Percentiles rank a stretch among this genome's conserved stretches.
phyloP scores from a whole-genome alignment of 2,888 invertebrate species.

The Eristalinus aeneus region DNA sequence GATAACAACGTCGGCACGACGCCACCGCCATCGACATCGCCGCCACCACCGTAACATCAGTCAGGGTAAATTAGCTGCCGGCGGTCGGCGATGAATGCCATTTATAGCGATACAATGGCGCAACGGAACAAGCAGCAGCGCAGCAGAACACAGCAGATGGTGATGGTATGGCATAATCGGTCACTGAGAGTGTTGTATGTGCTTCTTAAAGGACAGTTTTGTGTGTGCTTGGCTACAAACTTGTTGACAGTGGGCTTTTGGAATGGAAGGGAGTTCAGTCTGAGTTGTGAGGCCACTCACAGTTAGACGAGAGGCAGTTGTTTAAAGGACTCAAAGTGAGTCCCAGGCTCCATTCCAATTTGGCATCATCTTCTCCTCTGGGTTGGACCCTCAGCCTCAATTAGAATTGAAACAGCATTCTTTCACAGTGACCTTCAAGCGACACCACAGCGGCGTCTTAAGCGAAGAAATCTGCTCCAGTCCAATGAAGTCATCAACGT shows the following conservation, averaged over 20 bases:
- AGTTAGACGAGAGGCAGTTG: too few relatives aligned
- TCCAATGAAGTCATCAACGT: background rate
- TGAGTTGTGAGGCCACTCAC: too few relatives aligned
- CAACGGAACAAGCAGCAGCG: background rate
- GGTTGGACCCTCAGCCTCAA: too few relatives aligned
- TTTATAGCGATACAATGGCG: background rate
- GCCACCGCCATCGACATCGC: background rate
- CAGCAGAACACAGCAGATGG: background rate
- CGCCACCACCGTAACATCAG: background rate
- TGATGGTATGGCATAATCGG: background rate
- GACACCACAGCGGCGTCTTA: background rate
- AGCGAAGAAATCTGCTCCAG: background rate
- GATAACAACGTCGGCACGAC: conserved; percentile 33
- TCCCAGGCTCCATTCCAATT: too few relatives aligned
- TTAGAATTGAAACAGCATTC: too few relatives aligned
- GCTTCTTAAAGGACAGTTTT: background rate
- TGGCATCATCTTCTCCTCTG: too few relatives aligned
- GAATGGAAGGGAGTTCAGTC: too few relatives aligned
- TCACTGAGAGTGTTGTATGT: background rate
- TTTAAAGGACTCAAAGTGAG: too few relatives aligned
- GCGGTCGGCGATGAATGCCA: background rate
- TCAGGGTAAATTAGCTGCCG: background rate
- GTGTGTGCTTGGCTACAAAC: too few relatives aligned
- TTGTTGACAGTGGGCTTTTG: too few relatives aligned
- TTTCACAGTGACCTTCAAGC: too few relatives aligned